Conservation (phyloP, 2,797 vertebrate genomes). For the Pseudochirops corinnae region DNA sequence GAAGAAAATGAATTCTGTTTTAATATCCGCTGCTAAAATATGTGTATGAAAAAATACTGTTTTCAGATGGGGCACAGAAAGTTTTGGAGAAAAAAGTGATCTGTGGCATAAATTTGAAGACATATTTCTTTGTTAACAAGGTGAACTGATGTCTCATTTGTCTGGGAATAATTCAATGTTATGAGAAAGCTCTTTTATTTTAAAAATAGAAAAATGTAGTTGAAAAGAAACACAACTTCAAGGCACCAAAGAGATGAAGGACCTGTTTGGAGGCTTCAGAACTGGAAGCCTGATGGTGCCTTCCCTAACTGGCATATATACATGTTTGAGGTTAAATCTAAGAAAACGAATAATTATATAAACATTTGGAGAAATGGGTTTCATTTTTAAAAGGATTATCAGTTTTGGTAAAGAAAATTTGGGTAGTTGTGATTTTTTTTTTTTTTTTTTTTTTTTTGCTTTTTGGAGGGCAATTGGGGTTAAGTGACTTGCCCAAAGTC, state of each 20-base stretch:
- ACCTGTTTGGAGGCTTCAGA: too few relatives aligned
- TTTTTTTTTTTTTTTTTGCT: too few relatives aligned
- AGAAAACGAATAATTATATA: not conserved
- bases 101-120: not conserved
- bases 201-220: not conserved
- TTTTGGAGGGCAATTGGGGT: too few relatives aligned
- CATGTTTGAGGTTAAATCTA: not conserved
- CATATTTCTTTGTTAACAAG: not conserved
- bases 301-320: too few relatives aligned
- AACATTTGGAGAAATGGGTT: not conserved
- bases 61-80: not conserved
- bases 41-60: not conserved
- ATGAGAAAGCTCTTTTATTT: not conserved
- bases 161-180: not conserved
- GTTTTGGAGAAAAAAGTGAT: not conserved
- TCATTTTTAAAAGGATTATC: not conserved
- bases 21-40: not conserved
- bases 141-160: not conserved
- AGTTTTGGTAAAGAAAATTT: not conserved
- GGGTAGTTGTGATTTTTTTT: not conserved
- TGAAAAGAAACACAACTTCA: not conserved
- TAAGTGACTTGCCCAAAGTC: too few relatives aligned
- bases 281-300: too few relatives aligned
- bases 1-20: not conserved
- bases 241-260: not conserved